Base-by-base conservation (phyloP, 2,797 vertebrate species). In the Denticeps clupeoides region DNA sequence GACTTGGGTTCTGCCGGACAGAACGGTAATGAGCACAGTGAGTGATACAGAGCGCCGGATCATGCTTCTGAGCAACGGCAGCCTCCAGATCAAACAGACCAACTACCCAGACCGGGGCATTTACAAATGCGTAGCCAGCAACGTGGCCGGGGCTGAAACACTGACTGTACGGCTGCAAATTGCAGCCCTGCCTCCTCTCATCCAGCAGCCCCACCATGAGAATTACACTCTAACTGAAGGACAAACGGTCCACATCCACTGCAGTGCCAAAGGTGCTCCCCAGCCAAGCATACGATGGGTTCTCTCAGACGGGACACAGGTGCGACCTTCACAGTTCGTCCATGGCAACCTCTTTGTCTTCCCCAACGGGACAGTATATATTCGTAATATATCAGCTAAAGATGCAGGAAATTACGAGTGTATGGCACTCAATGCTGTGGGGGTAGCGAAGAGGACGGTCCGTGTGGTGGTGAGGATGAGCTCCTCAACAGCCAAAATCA, bases 121-220 rank as follows among this genome's bases (percentile, higher is more conserved):
- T 37, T 98, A 93, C 68, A 86, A 88, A 61, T 97, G 94, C 1
- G 75, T 94, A 42, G 92, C 90, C 2, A 91, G 87, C 62, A 97
- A 94, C 32, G 77, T 82, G 0, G 91, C 89, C 1, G 94, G 94
- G 29, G 76, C 85, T 0, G 89, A 91, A 68, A 87, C 86, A 37
- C 63, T 85, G 15, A 83, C 87, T 0, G 82, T 92, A 47, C 85
- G 83, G 18, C 72, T 98, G 7, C 89, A 93, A 11, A 76, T 97
- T 56, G 82, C 86, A 7, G 87, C 87, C 0, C 70, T 92, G 56
- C 91, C 93, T 1, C 90, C 94, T 0, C 80, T 84, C 41, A 90
- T 97, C 55, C 85, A 83, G 4, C 89, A 96, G 67, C 77, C 77
- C 15, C 74, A 58, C 57, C 55, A 70, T 7, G 89, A 97, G 69